Conservation (phyloP, 2,888 invertebrate species). For the Liodrosophila aerea region DNA sequence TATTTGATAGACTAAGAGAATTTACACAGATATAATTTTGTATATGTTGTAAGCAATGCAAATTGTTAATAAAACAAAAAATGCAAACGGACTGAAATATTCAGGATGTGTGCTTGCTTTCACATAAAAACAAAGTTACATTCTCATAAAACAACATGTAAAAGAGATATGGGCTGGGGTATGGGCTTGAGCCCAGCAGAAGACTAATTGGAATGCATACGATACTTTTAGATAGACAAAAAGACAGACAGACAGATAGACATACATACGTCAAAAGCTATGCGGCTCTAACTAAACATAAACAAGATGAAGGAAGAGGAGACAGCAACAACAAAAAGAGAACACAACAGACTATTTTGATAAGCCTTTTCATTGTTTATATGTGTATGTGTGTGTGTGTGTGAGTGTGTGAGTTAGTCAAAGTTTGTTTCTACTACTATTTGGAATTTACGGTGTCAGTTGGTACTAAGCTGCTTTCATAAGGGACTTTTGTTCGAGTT, state of each 20-base stretch:
- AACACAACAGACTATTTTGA: conserved; percentile 26
- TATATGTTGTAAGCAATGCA: conserved; percentile 2
- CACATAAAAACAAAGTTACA: not conserved
- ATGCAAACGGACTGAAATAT: not conserved
- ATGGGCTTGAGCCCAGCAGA: not conserved
- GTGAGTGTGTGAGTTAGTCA: conserved; percentile 11
- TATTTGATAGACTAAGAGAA: conserved; percentile 6
- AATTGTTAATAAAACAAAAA: conserved; percentile 6
- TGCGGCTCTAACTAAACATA: conserved; percentile 23
- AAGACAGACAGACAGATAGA: not conserved
- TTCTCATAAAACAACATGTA: not conserved
- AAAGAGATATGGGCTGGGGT: conserved; percentile 1
- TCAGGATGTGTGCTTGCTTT: too few species aligned
- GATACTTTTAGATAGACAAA: conserved; percentile 8
- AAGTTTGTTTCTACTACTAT: conserved; percentile 7
- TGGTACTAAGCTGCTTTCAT: conserved; percentile 11
- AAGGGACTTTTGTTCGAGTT: conserved; percentile 3
- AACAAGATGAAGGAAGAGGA: conserved; percentile 19
- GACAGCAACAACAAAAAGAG: conserved; percentile 6
- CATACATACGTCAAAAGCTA: conserved; percentile 27
- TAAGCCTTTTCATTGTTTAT: conserved; percentile 30
- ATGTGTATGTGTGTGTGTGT: conserved; percentile 8
- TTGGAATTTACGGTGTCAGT: too few species aligned
- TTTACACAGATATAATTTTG: not conserved
- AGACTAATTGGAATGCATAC: conserved; percentile 45